phyloP scores from a whole-genome alignment of 2,113 vertebrate species.

The Okapia johnstoni region DNA sequence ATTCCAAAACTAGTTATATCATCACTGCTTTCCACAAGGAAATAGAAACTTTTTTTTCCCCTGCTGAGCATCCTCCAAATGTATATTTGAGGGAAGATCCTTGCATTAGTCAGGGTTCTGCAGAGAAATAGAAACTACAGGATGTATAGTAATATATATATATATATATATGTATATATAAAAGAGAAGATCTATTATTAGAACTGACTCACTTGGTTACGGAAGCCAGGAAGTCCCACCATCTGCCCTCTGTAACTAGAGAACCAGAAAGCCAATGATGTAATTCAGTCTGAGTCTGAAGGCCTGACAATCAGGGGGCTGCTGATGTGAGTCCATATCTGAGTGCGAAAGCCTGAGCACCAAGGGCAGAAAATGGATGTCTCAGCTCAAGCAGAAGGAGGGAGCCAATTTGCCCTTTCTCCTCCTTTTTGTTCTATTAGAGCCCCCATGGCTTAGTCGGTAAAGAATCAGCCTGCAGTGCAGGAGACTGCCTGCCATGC shows the following conservation, averaged over 20 bases:
- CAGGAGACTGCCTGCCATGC: not conserved
- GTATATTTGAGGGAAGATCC: not conserved
- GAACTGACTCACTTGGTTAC: not conserved
- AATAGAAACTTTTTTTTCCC: not conserved
- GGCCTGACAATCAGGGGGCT: not conserved
- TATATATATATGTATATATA: not conserved
- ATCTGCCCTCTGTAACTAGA: not conserved
- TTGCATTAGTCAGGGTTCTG: not conserved
- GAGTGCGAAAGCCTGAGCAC: not conserved
- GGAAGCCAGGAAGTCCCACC: not conserved
- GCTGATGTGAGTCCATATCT: not conserved
- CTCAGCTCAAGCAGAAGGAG: not conserved
- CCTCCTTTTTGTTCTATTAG: not conserved
- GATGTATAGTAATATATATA: not conserved
- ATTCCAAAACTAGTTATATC: not conserved
- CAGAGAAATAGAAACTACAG: not conserved
- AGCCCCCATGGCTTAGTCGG: not conserved
- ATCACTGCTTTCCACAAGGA: not conserved
- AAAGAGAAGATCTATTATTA: not conserved
- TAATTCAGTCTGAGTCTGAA: not conserved
- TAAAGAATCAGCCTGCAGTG: not conserved
- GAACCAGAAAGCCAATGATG: not conserved
- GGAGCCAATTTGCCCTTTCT: not conserved
- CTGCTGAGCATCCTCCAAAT: not conserved
- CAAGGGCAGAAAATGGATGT: not conserved